Percentiles rank a stretch among this genome's conserved stretches.
These are phyloP conservation scores for Vireo griseus DNA, from an alignment of 2,797 vertebrate species.

Conservation along the genomic window DNA sequence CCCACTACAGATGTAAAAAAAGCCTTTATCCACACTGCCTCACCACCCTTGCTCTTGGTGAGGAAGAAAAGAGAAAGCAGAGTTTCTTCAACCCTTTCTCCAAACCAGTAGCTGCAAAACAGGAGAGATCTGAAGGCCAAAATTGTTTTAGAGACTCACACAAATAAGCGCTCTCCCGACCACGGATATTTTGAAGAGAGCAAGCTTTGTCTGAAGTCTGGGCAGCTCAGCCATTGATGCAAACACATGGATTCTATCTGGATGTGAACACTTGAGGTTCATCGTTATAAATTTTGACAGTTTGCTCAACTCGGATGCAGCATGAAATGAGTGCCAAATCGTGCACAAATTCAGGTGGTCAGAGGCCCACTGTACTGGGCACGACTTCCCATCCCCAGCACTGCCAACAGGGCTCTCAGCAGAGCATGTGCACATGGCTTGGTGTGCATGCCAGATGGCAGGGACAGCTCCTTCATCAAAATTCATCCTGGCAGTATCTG, in stretches of 20 bases:
- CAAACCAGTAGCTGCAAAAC: neutral
- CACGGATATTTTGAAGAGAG: neutral
- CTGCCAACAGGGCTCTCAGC: neutral
- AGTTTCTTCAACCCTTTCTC: neutral
- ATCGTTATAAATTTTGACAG: neutral
- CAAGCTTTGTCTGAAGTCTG: neutral
- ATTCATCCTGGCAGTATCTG: neutral
- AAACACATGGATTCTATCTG: neutral
- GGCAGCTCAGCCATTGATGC: neutral
- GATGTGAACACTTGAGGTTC: neutral
- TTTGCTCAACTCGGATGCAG: neutral
- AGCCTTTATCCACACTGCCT: neutral
- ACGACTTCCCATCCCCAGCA: neutral
- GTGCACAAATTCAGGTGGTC: neutral
- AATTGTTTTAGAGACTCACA: neutral
- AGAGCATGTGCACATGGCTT: neutral
- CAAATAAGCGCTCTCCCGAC: neutral
- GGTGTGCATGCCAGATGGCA: neutral
- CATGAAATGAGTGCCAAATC: neutral
- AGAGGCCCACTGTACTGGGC: neutral
- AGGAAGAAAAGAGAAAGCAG: neutral
- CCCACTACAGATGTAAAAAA: neutral
- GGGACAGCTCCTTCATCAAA: neutral
- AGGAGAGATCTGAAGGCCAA: neutral
- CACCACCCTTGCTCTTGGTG: neutral